A percentile compares a stretch with the other conserved stretches of the same genome.
These are phyloP conservation scores for Synergus japonicus DNA, from an alignment of 2,888 invertebrate species.

Conservation along the genomic window DNA sequence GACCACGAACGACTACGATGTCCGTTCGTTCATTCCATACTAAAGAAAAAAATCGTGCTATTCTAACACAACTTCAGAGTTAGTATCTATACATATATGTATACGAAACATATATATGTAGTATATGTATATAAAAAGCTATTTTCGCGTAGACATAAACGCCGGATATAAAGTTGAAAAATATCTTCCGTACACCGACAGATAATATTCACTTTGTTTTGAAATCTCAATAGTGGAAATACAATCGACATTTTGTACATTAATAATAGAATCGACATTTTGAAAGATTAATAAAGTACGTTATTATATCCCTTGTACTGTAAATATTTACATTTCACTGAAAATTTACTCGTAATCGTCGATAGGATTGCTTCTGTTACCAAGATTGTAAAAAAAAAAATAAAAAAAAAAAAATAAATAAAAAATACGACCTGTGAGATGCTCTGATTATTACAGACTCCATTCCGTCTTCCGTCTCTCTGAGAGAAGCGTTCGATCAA, in stretches of 20 bases:
- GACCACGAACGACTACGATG: slow-evolving; percentile 43
- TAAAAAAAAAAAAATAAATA: background rate
- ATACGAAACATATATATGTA: too few relatives aligned
- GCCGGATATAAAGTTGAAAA: background rate
- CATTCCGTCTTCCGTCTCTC: background rate
- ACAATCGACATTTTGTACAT: background rate
- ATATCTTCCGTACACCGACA: background rate
- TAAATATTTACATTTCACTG: background rate
- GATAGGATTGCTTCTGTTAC: background rate
- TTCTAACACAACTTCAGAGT: background rate
- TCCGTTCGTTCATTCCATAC: slow-evolving; percentile 14
- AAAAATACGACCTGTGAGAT: background rate
- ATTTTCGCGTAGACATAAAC: background rate
- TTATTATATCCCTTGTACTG: background rate
- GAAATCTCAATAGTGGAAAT: background rate
- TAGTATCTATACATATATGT: too few relatives aligned
- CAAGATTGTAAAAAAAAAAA: background rate
- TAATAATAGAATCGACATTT: background rate
- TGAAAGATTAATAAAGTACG: background rate
- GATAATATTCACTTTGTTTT: background rate
- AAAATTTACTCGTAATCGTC: background rate
- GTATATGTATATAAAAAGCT: background rate
- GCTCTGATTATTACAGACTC: slow-evolving; percentile 4
- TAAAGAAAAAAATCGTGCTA: slow-evolving; percentile 15
- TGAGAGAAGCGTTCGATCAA: slow-evolving; percentile 9